Percentiles rank a stretch among this genome's conserved stretches.
Conservation (phyloP, 2,888 invertebrate species). For the Diplazon laetatorius region DNA sequence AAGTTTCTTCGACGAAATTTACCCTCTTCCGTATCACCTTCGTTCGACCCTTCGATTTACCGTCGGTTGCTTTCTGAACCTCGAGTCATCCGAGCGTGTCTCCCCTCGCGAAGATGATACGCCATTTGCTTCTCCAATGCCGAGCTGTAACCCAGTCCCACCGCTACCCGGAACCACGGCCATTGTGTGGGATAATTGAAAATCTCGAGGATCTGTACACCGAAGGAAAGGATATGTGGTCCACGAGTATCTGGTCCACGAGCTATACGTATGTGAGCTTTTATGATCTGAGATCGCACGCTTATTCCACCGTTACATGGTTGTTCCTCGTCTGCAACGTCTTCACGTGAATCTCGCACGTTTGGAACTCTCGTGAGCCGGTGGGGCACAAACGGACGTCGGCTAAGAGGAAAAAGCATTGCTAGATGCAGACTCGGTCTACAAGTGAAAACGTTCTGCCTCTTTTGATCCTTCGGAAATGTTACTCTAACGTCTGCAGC, state of each 20-base stretch:
- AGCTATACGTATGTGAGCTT: not conserved
- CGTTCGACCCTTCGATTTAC: not conserved
- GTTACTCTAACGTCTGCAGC: slow-evolving; percentile 4
- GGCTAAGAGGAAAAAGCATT: not conserved
- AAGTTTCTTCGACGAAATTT: slow-evolving; percentile 2
- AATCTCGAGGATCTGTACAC: slow-evolving; percentile 66
- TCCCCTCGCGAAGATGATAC: slow-evolving; percentile 28
- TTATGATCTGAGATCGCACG: no score
- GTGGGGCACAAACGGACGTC: not conserved
- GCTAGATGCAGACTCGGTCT: not conserved
- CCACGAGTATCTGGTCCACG: not conserved
- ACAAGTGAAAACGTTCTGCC: not conserved
- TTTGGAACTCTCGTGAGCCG: slow-evolving; percentile 1
- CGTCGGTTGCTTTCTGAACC: not conserved
- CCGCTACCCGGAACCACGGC: slow-evolving; percentile 46
- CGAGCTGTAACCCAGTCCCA: not conserved
- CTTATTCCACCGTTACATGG: no score
- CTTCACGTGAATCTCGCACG: not conserved
- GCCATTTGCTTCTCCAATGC: slow-evolving; percentile 1
- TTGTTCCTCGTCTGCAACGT: not conserved
- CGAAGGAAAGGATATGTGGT: not conserved
- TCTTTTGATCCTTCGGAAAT: not conserved
- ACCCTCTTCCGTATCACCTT: slow-evolving; percentile 6
- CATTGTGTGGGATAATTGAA: slow-evolving; percentile 77
- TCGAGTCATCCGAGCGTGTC: slow-evolving; percentile 10